Conservation (phyloP, 2,113 vertebrate species). For the Pelodiscus sinensis region DNA sequence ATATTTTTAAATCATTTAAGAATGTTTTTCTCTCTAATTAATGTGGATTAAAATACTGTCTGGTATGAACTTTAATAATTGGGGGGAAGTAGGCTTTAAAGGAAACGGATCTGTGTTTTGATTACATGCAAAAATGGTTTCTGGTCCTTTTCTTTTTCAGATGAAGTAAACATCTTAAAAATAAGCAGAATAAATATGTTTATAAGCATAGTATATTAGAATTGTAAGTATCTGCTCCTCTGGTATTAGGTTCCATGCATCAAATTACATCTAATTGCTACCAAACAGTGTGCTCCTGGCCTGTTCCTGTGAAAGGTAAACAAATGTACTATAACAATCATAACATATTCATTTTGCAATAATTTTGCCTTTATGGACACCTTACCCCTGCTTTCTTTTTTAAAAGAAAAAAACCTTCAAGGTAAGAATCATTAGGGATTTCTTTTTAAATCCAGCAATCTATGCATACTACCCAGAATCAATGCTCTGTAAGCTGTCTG, state of each 20-base stretch:
- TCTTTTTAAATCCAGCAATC: slow-evolving; percentile 69
- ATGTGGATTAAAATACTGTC: slow-evolving; percentile 31
- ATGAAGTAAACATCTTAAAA: slow-evolving; percentile 62
- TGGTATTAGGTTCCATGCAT: slow-evolving; percentile 47
- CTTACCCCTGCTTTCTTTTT: slow-evolving; percentile 49
- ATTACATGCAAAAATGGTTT: slow-evolving; percentile 42
- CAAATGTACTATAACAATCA: slow-evolving; percentile 56
- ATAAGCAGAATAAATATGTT: slow-evolving; percentile 60
- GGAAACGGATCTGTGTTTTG: slow-evolving; percentile 32
- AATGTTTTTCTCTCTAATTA: slow-evolving; percentile 33
- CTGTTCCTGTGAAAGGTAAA: slow-evolving; percentile 61
- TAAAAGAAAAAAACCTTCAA: slow-evolving; percentile 53
- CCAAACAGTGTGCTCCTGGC: slow-evolving; percentile 27
- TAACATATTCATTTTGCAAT: slow-evolving; percentile 56
- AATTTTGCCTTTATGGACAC: slow-evolving; percentile 29
- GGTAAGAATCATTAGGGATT: slow-evolving; percentile 63
- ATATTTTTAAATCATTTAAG: slow-evolving; percentile 37
- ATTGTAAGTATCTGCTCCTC: slow-evolving; percentile 56
- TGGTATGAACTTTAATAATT: not conserved
- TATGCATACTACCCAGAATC: slow-evolving; percentile 61
- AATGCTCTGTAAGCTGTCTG: slow-evolving; percentile 60
- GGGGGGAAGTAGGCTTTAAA: slow-evolving; percentile 27
- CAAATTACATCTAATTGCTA: slow-evolving; percentile 66
- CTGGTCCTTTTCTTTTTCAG: slow-evolving; percentile 27
- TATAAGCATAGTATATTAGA: slow-evolving; percentile 26